Evolutionary conservation across 2,888 invertebrate species (phyloP).

Genomic region (Lasioglossum villosulum): DNA sequence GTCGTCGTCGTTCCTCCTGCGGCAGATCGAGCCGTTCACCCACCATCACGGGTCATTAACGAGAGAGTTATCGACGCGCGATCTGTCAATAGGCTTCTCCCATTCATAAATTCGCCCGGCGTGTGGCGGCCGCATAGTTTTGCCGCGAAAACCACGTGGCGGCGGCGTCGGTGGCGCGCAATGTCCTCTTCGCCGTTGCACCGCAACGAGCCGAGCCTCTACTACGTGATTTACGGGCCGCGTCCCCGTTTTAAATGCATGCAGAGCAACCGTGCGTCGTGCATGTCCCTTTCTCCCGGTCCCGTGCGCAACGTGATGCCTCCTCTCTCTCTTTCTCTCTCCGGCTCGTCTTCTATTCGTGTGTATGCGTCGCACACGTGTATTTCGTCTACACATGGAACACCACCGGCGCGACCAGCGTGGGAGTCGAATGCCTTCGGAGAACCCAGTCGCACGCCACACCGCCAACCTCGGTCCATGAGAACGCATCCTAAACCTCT

Average conservation of each 20-base stretch:
- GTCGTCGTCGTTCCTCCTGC: slow-evolving; percentile 44
- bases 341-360: background rate
- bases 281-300: slow-evolving; percentile 35
- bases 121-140: slow-evolving; percentile 75
- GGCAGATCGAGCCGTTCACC: slow-evolving; percentile 67
- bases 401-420: slow-evolving; percentile 7
- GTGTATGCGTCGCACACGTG: slow-evolving; percentile 19
- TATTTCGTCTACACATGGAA: slow-evolving; percentile 23
- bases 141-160: slow-evolving; percentile 77
- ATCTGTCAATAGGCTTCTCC: slow-evolving; percentile 80
- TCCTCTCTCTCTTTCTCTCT: slow-evolving; percentile 2
- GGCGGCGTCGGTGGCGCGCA: slow-evolving; percentile 54
- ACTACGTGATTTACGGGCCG: slow-evolving; percentile 67
- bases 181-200: slow-evolving; percentile 63
- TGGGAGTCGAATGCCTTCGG: slow-evolving; percentile 41
- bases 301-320: background rate
- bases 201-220: slow-evolving; percentile 61
- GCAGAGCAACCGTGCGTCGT: slow-evolving; percentile 48
- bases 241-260: slow-evolving; percentile 67
- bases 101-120: slow-evolving; percentile 78
- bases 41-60: slow-evolving; percentile 75
- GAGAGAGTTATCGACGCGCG: slow-evolving; percentile 77
- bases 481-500: background rate
- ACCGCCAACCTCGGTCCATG: slow-evolving; percentile 11
- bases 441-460: slow-evolving; percentile 34